These are phyloP conservation scores for Pholis gunnellus DNA, from an alignment of 2,113 vertebrate species.

Conservation along the genomic window DNA sequence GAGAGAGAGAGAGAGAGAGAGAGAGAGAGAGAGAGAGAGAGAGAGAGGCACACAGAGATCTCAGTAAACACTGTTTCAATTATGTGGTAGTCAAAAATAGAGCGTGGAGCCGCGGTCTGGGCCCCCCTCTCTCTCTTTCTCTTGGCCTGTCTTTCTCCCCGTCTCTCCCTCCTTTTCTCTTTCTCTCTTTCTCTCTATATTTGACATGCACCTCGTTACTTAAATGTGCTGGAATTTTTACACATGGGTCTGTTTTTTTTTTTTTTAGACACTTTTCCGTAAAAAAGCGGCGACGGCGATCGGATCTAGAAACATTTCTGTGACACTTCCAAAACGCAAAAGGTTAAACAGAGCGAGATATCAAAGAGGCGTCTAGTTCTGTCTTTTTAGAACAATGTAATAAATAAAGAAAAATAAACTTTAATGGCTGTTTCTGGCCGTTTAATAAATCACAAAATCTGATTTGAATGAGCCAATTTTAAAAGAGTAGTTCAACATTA, in stretches of 20 bases:
- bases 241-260: rapidly evolving
- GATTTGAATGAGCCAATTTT: neutral
- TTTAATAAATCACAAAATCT: neutral
- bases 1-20: slow-evolving; percentile 49
- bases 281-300: neutral
- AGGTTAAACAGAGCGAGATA: neutral
- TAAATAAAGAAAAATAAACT: neutral
- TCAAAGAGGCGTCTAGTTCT: neutral
- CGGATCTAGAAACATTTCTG: neutral
- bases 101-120: slow-evolving; percentile 84
- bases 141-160: slow-evolving; percentile 35
- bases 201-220: neutral
- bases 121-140: slow-evolving; percentile 11
- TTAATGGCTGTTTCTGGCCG: neutral
- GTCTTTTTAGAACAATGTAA: neutral
- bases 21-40: slow-evolving; percentile 34
- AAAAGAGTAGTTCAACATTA: neutral
- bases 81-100: slow-evolving; percentile 92
- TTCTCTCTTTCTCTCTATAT: neutral
- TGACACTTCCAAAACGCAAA: neutral
- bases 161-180: neutral
- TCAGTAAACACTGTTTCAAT: slow-evolving; percentile 92
- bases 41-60: slow-evolving; percentile 60
- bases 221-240: neutral
- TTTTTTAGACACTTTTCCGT: neutral